A percentile compares a stretch with the other conserved stretches of the same genome.
phyloP scores from a whole-genome alignment of 2,797 vertebrate genomes.

The Danio choprae region DNA sequence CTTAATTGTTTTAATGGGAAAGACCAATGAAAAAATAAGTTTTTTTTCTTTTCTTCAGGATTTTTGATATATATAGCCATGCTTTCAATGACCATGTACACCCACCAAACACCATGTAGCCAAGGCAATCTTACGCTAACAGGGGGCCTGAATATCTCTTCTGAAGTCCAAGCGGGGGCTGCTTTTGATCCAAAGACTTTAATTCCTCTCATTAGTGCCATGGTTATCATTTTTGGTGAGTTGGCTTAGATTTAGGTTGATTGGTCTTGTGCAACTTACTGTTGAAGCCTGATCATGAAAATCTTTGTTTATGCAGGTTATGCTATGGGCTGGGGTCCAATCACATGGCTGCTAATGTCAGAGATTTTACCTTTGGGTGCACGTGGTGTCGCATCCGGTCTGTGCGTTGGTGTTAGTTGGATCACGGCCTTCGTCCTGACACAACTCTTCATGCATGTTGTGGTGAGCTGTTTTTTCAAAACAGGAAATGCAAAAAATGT shows the following conservation, averaged over 20 bases:
- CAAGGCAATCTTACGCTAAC: slow-evolving; percentile 59
- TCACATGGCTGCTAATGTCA: slow-evolving; percentile 97
- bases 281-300: neutral
- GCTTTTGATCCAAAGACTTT: slow-evolving; percentile 67
- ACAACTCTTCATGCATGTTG: slow-evolving; percentile 81
- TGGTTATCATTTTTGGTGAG: slow-evolving; percentile 93
- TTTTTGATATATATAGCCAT: slow-evolving; percentile 85
- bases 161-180: slow-evolving; percentile 7
- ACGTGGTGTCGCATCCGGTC: slow-evolving; percentile 87
- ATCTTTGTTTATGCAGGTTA: slow-evolving; percentile 79
- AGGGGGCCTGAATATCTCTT: neutral
- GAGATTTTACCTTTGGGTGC: slow-evolving; percentile 91
- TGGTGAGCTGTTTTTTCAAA: slow-evolving; percentile 72
- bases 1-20: slow-evolving; percentile 33
- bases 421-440: slow-evolving; percentile 90
- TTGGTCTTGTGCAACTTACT: neutral
- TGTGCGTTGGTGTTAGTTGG: slow-evolving; percentile 93
- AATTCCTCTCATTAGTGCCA: slow-evolving; percentile 87
- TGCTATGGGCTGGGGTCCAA: slow-evolving; percentile 96
- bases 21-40: slow-evolving; percentile 84
- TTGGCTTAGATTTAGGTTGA: neutral
- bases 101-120: slow-evolving; percentile 62
- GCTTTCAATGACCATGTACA: slow-evolving; percentile 85
- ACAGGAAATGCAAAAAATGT: neutral
- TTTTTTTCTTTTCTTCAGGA: slow-evolving; percentile 67